Conservation (phyloP, 2,797 vertebrate genomes). For the Limnodromus scolopaceus region DNA sequence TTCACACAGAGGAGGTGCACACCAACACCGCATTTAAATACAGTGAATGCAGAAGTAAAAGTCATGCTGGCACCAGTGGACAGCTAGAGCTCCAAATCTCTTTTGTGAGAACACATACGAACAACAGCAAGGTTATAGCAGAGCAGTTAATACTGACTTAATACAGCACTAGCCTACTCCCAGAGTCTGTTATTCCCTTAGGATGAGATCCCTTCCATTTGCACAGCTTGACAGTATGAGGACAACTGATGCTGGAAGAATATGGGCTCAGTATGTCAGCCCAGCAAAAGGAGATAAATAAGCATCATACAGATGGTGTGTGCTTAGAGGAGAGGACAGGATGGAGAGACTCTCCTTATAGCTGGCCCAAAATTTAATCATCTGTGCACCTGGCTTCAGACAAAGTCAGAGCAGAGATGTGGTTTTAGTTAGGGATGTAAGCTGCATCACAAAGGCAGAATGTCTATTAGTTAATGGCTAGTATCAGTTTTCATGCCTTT, state of each 20-base stretch:
- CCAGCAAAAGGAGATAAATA: conserved; percentile 22
- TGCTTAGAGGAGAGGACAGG: conserved; percentile 38
- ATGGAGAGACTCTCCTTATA: conserved; percentile 36
- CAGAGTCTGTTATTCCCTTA: not conserved
- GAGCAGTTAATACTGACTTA: not conserved
- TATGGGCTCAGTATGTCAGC: conserved; percentile 41
- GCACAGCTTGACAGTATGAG: not conserved
- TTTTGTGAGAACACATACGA: not conserved
- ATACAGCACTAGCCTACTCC: not conserved
- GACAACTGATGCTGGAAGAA: conserved; percentile 32
- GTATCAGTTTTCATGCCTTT: conserved; percentile 96
- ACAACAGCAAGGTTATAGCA: not conserved
- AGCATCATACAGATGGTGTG: conserved; percentile 44
- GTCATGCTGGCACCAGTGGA: not conserved
- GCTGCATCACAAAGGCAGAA: conserved; percentile 87
- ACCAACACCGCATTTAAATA: not conserved
- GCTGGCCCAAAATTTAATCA: conserved; percentile 78
- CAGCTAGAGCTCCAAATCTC: not conserved
- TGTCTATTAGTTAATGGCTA: conserved; percentile 83
- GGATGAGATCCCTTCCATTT: conserved; percentile 12
- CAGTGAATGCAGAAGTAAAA: not conserved
- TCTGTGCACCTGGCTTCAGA: conserved; percentile 83
- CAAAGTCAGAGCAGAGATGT: conserved; percentile 84
- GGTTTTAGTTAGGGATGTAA: conserved; percentile 92
- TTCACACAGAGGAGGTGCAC: not conserved